These are phyloP conservation scores for Hormaphis cornu DNA, from an alignment of 1,140 invertebrate species.

Conservation along the genomic window DNA sequence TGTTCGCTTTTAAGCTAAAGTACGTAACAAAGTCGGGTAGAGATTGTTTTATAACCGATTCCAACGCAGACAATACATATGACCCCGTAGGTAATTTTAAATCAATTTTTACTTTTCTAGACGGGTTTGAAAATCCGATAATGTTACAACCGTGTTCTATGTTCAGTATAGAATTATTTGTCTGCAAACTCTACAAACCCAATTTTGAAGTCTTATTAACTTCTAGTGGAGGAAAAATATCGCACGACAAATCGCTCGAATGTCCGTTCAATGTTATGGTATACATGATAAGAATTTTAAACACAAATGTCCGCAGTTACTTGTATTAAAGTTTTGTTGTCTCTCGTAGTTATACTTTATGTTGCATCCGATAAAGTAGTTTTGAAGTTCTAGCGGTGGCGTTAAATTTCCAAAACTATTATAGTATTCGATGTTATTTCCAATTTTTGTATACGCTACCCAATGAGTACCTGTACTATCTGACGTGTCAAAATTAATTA, in stretches of 20 bases:
- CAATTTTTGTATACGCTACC: too few relatives aligned
- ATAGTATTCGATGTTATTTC: too few relatives aligned
- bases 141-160: constrained; percentile 11
- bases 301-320: constrained; percentile 15
- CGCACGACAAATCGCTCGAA: not conserved
- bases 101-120: not conserved
- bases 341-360: constrained; percentile 13
- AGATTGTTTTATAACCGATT: not conserved
- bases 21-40: not conserved
- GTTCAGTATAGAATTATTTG: constrained; percentile 24
- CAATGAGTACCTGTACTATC: too few relatives aligned
- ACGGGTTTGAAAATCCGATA: not conserved
- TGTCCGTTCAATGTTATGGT: not conserved
- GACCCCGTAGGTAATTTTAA: constrained; percentile 21
- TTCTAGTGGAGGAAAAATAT: constrained; percentile 4
- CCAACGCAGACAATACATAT: constrained; percentile 8
- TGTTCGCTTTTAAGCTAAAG: not conserved
- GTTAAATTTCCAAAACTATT: not conserved
- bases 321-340: not conserved
- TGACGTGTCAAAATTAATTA: not conserved
- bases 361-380: too few relatives aligned
- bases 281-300: not conserved
- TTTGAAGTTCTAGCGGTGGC: not conserved
- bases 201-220: not conserved
- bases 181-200: not conserved